Percentiles rank a stretch among this genome's conserved stretches.
Evolutionary conservation across 2,113 vertebrate species (phyloP).

Genomic region (Campylorhamphus procurvoides): DNA sequence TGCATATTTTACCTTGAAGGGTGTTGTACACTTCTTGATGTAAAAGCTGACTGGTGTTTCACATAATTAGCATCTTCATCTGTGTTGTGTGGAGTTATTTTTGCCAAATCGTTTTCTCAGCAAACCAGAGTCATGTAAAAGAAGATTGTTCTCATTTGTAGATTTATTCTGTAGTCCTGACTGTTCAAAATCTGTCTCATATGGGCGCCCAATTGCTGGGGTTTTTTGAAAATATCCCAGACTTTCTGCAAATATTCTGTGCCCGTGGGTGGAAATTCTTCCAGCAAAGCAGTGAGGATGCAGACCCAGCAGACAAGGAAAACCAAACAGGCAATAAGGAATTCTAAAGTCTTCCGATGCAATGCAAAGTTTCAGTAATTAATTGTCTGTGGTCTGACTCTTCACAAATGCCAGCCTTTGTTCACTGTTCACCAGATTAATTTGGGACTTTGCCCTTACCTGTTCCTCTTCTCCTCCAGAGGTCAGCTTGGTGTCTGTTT

Average conservation of each 20-base stretch:
- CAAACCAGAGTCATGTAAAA: background rate
- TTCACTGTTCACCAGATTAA: background rate
- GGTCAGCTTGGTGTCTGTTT: background rate
- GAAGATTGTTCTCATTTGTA: background rate
- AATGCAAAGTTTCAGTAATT: background rate
- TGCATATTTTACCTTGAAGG: background rate
- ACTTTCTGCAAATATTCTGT: background rate
- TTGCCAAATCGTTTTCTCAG: background rate
- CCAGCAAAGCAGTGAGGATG: background rate
- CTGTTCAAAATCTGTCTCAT: background rate
- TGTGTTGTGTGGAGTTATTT: background rate
- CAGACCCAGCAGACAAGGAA: background rate
- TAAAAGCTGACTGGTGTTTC: background rate
- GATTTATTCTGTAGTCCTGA: background rate
- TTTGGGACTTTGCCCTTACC: background rate
- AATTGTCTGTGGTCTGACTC: background rate
- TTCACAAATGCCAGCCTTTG: background rate
- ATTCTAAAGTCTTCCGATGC: background rate
- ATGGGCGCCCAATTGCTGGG: background rate
- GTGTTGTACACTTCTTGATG: background rate
- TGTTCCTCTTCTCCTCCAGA: conserved; percentile 3
- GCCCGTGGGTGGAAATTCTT: background rate
- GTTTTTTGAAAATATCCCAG: background rate
- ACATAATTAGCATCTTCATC: background rate
- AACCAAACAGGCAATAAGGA: background rate